These are phyloP conservation scores for Zeus faber DNA, from an alignment of 2,113 vertebrate species.

Conservation along the genomic window DNA sequence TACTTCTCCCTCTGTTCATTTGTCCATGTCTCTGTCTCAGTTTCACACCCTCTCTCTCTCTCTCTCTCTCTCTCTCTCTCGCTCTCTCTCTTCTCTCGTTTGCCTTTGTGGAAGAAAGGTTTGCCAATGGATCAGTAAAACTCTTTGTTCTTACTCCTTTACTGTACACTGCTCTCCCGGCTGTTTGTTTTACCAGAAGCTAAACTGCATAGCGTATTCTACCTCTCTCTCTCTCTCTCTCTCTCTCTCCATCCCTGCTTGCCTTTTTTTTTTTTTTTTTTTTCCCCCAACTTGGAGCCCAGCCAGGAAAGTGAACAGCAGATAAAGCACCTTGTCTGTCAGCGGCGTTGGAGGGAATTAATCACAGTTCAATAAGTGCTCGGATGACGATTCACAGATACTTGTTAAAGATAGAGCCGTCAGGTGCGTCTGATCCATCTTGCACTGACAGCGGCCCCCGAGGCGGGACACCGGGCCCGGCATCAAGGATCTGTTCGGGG, in stretches of 20 bases:
- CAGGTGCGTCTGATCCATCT: conserved; percentile 87
- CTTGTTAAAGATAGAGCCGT: conserved; percentile 91
- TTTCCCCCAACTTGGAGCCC: conserved; percentile 79
- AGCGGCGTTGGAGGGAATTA: conserved; percentile 84
- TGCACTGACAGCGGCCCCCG: conserved; percentile 81
- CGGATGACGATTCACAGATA: conserved; percentile 93
- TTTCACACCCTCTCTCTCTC: conserved; percentile 6
- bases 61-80: conserved; percentile 21
- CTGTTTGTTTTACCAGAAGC: conserved; percentile 79
- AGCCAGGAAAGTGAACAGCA: conserved; percentile 71
- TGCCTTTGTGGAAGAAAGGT: conserved; percentile 69
- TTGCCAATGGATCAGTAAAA: conserved; percentile 51
- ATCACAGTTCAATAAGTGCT: conserved; percentile 89
- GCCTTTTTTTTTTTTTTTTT: conserved; percentile 12
- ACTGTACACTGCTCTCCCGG: conserved; percentile 58
- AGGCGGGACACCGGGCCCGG: conserved; percentile 76
- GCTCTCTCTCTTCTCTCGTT: conserved; percentile 22
- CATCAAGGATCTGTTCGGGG: conserved; percentile 67
- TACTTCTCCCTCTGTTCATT: conserved; percentile 43
- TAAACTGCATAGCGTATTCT: conserved; percentile 57
- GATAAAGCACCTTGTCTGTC: conserved; percentile 90
- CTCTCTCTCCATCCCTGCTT: conserved; percentile 36
- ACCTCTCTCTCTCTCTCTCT: conserved; percentile 33
- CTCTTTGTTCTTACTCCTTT: conserved; percentile 61
- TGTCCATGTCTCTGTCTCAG: conserved; percentile 19